Evolutionary conservation across 2,888 invertebrate genomes (phyloP).

Genomic region (Gnatocerus cornutus): DNA sequence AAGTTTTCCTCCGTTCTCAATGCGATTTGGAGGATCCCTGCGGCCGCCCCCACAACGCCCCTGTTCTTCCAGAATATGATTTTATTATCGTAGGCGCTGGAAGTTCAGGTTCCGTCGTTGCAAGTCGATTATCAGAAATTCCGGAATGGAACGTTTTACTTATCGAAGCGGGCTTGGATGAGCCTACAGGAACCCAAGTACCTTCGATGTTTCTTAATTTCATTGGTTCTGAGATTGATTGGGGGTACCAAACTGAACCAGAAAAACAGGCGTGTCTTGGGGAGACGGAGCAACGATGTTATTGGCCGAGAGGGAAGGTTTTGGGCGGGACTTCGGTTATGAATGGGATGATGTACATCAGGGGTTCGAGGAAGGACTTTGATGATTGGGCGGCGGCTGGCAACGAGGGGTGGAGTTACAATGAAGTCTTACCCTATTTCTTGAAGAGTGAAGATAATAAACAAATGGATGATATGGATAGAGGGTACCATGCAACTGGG

Average conservation of each 20-base stretch:
- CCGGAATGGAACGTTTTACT: slow-evolving; percentile 82
- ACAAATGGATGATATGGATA: slow-evolving; percentile 80
- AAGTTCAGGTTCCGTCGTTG: slow-evolving; percentile 82
- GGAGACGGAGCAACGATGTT: slow-evolving; percentile 81
- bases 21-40: slow-evolving; percentile 92
- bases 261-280: slow-evolving; percentile 84
- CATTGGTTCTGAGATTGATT: slow-evolving; percentile 89
- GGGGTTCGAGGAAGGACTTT: slow-evolving; percentile 90
- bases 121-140: slow-evolving; percentile 82
- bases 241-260: slow-evolving; percentile 90
- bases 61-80: slow-evolving; percentile 79
- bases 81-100: slow-evolving; percentile 85
- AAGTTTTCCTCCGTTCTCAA: slow-evolving; percentile 89
- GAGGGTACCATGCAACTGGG: slow-evolving; percentile 84
- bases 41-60: slow-evolving; percentile 78
- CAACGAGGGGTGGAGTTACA: slow-evolving; percentile 91
- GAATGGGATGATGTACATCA: slow-evolving; percentile 97
- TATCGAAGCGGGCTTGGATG: slow-evolving; percentile 87
- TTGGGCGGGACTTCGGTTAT: slow-evolving; percentile 94
- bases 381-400: slow-evolving; percentile 91
- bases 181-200: slow-evolving; percentile 90
- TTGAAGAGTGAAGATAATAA: slow-evolving; percentile 89
- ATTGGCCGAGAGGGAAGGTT: slow-evolving; percentile 91
- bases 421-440: slow-evolving; percentile 93
- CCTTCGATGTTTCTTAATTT: slow-evolving; percentile 94